phyloP scores from a whole-genome alignment of 2,888 invertebrate species.

The Meliscaeva auricollis region DNA sequence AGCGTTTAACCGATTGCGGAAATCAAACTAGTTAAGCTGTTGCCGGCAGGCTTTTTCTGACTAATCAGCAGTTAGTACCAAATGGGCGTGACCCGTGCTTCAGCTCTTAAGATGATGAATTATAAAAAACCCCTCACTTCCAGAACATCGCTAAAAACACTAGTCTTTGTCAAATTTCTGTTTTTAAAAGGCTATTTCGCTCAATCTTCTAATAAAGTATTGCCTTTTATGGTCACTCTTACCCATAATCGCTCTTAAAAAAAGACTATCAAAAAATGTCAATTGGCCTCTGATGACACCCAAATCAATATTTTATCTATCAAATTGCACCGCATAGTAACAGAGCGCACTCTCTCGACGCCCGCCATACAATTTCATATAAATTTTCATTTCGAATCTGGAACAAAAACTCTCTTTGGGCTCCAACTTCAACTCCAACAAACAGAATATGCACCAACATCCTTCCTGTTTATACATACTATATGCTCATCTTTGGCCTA shows the following conservation, averaged over 20 bases:
- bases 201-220: too few relatives aligned
- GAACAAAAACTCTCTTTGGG: slow-evolving; percentile 31
- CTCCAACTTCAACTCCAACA: slow-evolving; percentile 7
- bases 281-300: slow-evolving; percentile 14
- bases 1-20: too few relatives aligned
- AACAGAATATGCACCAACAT: slow-evolving; percentile 28
- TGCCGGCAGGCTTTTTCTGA: too few relatives aligned
- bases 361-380: not conserved
- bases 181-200: too few relatives aligned
- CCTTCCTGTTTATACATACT: not conserved
- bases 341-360: slow-evolving; percentile 47
- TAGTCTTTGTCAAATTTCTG: too few relatives aligned
- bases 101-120: too few relatives aligned
- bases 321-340: slow-evolving; percentile 40
- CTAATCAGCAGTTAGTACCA: too few relatives aligned
- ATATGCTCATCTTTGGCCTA: slow-evolving; percentile 34
- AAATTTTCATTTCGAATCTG: slow-evolving; percentile 44
- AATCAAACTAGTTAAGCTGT: too few relatives aligned
- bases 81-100: too few relatives aligned
- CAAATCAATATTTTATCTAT: slow-evolving; percentile 17
- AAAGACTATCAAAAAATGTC: slow-evolving; percentile 4
- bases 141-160: too few relatives aligned
- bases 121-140: too few relatives aligned
- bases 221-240: too few relatives aligned
- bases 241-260: not conserved